Percentiles rank a stretch among this genome's conserved stretches.
These are phyloP conservation scores for Noctuana brunneofusca DNA, from an alignment of 2,888 invertebrate genomes.

Conservation along the genomic window DNA sequence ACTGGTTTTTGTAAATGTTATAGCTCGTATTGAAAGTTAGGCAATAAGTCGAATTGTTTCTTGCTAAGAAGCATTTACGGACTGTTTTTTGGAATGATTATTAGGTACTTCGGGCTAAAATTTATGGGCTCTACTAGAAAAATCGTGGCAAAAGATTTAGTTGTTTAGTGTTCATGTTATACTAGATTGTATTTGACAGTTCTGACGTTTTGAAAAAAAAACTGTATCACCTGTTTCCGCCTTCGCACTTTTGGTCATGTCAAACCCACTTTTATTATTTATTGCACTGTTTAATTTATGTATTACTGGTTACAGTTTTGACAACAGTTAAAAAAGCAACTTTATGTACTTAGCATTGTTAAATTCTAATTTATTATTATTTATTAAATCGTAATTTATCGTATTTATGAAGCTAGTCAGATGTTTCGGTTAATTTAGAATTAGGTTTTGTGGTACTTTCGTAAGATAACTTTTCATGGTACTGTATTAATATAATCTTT, in stretches of 20 bases:
- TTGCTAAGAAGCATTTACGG: slow-evolving; percentile 20
- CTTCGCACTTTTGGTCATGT: slow-evolving; percentile 66
- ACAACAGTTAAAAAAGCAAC: slow-evolving; percentile 38
- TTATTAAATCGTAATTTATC: slow-evolving; percentile 61
- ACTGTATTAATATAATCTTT: slow-evolving; percentile 56
- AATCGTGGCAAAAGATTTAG: slow-evolving; percentile 71
- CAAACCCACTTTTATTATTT: slow-evolving; percentile 57
- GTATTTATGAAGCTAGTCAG: slow-evolving; percentile 75
- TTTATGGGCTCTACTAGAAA: slow-evolving; percentile 45
- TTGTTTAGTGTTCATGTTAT: slow-evolving; percentile 82
- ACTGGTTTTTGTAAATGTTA: slow-evolving; percentile 31
- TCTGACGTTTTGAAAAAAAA: slow-evolving; percentile 57
- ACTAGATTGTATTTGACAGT: slow-evolving; percentile 75
- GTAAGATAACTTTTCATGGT: slow-evolving; percentile 52
- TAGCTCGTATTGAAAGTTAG: slow-evolving; percentile 11
- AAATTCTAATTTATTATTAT: slow-evolving; percentile 61
- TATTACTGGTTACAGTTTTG: slow-evolving; percentile 39
- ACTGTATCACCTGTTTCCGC: slow-evolving; percentile 67
- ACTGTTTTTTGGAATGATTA: slow-evolving; percentile 15
- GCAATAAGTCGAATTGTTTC: slow-evolving; percentile 20
- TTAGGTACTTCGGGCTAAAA: slow-evolving; percentile 4
- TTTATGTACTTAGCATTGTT: slow-evolving; percentile 46
- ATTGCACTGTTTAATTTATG: slow-evolving; percentile 42
- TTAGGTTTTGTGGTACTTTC: slow-evolving; percentile 54
- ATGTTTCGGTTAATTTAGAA: slow-evolving; percentile 63